These are phyloP conservation scores for Tachyglossus aculeatus DNA, from an alignment of 2,797 vertebrate species.

Conservation along the genomic window DNA sequence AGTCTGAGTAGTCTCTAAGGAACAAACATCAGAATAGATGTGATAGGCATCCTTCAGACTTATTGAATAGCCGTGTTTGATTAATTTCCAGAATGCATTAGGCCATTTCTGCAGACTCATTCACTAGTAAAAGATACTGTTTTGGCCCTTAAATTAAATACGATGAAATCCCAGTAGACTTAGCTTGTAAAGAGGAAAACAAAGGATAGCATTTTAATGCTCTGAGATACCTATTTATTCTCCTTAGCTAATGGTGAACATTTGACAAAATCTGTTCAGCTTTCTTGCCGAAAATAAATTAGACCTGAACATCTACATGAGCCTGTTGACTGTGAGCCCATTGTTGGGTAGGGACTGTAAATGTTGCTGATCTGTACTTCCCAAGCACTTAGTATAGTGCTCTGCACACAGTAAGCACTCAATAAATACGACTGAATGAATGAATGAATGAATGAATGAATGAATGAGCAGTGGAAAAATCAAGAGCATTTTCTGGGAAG, in stretches of 20 bases:
- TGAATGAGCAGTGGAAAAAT: not conserved
- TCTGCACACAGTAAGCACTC: too few relatives aligned
- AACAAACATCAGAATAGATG: not conserved
- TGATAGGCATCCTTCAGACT: not conserved
- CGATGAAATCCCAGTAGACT: not conserved
- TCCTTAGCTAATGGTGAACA: too few relatives aligned
- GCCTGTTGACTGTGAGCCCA: too few relatives aligned
- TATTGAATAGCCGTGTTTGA: not conserved
- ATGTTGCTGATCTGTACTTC: too few relatives aligned
- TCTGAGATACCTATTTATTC: not conserved
- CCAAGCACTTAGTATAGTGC: too few relatives aligned
- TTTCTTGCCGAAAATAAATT: too few relatives aligned
- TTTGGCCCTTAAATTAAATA: not conserved
- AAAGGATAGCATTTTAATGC: not conserved
- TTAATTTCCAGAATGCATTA: not conserved
- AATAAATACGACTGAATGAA: too few relatives aligned
- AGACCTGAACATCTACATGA: too few relatives aligned
- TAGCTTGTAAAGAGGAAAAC: not conserved
- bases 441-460: too few relatives aligned
- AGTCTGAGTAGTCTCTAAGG: not conserved
- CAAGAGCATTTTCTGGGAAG: not conserved
- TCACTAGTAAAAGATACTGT: not conserved
- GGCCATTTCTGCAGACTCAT: not conserved
- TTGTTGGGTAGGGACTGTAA: too few relatives aligned
- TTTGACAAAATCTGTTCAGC: too few relatives aligned